Percentiles rank a stretch among this genome's conserved stretches.
These are phyloP conservation scores for Heliconius hortense DNA, from an alignment of 2,888 invertebrate species.

Conservation along the genomic window DNA sequence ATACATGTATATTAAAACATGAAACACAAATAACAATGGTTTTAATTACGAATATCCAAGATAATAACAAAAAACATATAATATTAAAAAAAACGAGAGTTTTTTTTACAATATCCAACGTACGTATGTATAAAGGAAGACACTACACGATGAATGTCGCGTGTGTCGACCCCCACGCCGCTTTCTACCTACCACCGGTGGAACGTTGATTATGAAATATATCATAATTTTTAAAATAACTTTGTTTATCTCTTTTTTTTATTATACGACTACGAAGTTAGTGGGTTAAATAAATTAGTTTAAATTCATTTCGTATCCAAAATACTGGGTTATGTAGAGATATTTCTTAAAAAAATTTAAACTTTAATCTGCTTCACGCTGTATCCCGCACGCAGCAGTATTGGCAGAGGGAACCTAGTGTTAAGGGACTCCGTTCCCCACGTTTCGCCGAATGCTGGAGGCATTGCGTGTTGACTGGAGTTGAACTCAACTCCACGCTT, in stretches of 20 bases:
- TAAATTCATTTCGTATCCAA: too few species aligned
- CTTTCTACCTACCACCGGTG: constrained; percentile 29
- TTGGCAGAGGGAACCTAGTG: too few species aligned
- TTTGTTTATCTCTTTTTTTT: not conserved
- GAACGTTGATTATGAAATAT: constrained; percentile 36
- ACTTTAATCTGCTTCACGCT: too few species aligned
- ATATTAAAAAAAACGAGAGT: not conserved
- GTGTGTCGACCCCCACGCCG: constrained; percentile 28
- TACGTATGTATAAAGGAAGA: constrained; percentile 25
- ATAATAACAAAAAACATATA: not conserved
- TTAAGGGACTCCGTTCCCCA: too few species aligned
- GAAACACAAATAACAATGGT: not conserved
- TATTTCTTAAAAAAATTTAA: too few species aligned
- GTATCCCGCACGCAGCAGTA: too few species aligned
- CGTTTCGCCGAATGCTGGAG: too few species aligned
- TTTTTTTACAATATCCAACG: not conserved
- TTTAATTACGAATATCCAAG: not conserved
- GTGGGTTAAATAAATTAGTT: too few species aligned
- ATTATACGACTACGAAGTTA: not conserved
- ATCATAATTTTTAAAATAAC: constrained; percentile 6
- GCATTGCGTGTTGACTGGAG: too few species aligned
- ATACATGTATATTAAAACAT: not conserved
- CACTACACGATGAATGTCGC: constrained; percentile 30
- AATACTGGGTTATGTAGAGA: too few species aligned
- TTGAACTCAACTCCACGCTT: too few species aligned